A percentile compares a stretch with the other conserved stretches of the same genome.
Conservation (phyloP, 2,888 invertebrate genomes). For the Sarcophaga caerulescens region DNA sequence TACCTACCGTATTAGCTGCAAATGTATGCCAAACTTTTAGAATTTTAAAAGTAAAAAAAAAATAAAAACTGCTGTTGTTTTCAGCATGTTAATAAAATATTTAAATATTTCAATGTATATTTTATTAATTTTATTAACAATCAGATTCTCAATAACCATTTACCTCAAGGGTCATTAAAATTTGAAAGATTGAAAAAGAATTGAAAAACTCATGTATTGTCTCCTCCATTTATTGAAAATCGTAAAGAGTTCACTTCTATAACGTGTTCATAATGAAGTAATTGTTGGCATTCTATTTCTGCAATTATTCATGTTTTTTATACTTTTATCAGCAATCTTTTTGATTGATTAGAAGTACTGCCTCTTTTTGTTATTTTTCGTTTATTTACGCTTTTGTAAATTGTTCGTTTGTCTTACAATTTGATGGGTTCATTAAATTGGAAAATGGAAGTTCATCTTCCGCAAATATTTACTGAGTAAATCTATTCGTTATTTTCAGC, state of each 20-base stretch:
- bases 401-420: constrained; percentile 1
- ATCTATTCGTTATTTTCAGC: constrained; percentile 12
- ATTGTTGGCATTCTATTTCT: constrained; percentile 26
- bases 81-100: too few relatives aligned
- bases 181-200: too few relatives aligned
- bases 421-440: constrained; percentile 66
- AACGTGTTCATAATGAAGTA: background rate
- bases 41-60: too few relatives aligned
- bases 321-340: constrained; percentile 45
- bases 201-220: background rate
- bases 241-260: background rate
- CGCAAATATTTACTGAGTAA: constrained; percentile 57
- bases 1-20: too few relatives aligned
- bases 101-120: too few relatives aligned
- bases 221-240: background rate
- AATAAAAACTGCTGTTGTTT: too few relatives aligned
- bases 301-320: constrained; percentile 14
- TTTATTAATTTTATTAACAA: too few relatives aligned
- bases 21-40: too few relatives aligned
- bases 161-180: background rate
- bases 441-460: constrained; percentile 56
- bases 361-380: background rate
- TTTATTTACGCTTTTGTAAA: too few relatives aligned
- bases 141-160: background rate
- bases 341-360: constrained; percentile 54